Base-by-base conservation (phyloP, 2,888 invertebrate species). In the Andrena bucephala region DNA sequence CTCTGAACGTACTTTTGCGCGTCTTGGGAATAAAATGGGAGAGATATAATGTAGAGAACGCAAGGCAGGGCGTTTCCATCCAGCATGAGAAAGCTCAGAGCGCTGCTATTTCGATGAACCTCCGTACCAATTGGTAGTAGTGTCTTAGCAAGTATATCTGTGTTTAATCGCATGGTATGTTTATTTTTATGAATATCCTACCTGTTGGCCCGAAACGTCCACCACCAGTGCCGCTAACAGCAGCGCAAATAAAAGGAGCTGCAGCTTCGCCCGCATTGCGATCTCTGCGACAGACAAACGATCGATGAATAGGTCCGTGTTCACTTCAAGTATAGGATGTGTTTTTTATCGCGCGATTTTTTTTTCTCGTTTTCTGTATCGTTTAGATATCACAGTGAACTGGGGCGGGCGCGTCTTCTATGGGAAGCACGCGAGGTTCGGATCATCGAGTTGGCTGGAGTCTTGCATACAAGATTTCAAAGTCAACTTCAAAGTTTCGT, bases 251-350 rank as follows among this genome's bases (percentile, higher is more conserved):
- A 93, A 83, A 70, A 94, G 85, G 81, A 93, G 82, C 75, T 93
- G 90, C 79, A 93, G 84, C 88, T 91, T 93, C 90, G 83, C 83
- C 87, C 88, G 71, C 93, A 93, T 93, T 85, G 81, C 87, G 79
- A 89, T 85, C 72, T 84, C 89, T 91, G 82, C 59, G 20, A 86
- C 78, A 85, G n/a, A 66, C n/a, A 76, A 80, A 77, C 29, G 48
- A 76, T 71, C 66, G 59, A 79, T 84, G 42, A 82, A 42, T 67
- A 63, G 2, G 16, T 42, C 52, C 20, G 36, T 71, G 31, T 24
- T 42, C 13, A 20, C 4, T 65, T 52, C 5, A 63, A 69, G 29
- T 57, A 27, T 5, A 2, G n/a, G 0, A 10, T 2, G 10, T 31
- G 13, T 42, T 13, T 42, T 65, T 31, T 68, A n/a, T 8, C 31